These are phyloP conservation scores for Lindbergichthys nudifrons DNA, from an alignment of 2,797 vertebrate genomes.

Conservation along the genomic window DNA sequence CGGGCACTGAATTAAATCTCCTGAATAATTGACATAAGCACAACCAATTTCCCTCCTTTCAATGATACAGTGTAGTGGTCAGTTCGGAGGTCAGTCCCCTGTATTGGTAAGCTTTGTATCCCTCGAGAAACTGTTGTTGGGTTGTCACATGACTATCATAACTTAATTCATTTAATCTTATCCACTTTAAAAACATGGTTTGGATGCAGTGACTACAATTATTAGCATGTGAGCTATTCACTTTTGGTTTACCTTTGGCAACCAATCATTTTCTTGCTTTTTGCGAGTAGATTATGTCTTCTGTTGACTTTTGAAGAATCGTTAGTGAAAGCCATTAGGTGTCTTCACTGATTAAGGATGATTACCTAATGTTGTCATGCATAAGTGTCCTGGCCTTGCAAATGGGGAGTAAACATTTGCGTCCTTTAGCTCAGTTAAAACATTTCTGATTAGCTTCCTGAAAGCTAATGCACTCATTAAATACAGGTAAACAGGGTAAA, in stretches of 20 bases:
- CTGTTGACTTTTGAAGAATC: neutral
- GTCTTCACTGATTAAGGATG: conserved; percentile 7
- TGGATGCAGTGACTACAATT: neutral
- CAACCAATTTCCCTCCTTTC: too few relatives aligned
- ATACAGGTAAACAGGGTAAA: too few relatives aligned
- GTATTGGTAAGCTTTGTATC: too few relatives aligned
- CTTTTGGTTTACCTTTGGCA: neutral
- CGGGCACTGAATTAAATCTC: too few relatives aligned
- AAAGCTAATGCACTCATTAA: conserved; percentile 3
- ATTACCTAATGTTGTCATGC: neutral
- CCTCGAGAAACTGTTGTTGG: too few relatives aligned
- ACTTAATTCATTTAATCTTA: too few relatives aligned
- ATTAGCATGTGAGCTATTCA: conserved; percentile 4
- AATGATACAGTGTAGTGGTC: too few relatives aligned
- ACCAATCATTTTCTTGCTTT: neutral
- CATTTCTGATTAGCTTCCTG: neutral
- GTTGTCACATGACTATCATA: too few relatives aligned
- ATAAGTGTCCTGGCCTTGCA: neutral
- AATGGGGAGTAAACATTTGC: neutral
- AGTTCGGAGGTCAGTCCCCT: too few relatives aligned
- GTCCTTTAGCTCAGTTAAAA: neutral
- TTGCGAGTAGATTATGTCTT: neutral
- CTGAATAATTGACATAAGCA: too few relatives aligned
- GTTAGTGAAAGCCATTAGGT: neutral
- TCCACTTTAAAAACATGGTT: neutral